Evolutionary conservation across 2,113 vertebrate genomes (phyloP).

Genomic region (Urocynchramus pylzowi): DNA sequence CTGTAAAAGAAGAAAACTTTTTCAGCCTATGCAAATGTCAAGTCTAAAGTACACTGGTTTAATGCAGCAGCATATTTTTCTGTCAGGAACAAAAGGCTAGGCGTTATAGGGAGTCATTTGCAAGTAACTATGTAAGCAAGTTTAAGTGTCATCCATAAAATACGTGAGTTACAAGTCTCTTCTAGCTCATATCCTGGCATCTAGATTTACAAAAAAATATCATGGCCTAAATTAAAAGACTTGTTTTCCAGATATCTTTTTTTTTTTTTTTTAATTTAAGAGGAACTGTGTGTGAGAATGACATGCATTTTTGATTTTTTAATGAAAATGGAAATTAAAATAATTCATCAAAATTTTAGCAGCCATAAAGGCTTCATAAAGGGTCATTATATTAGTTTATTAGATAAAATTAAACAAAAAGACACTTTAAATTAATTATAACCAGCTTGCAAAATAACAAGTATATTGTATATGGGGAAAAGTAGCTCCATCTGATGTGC

Average conservation of each 20-base stretch:
- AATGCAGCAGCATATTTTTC: background rate
- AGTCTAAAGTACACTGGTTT: background rate
- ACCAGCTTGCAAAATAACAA: constrained; percentile 68
- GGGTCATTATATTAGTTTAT: constrained; percentile 69
- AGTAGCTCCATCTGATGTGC: constrained; percentile 73
- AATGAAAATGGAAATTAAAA: constrained; percentile 39
- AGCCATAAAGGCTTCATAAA: constrained; percentile 60
- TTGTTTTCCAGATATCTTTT: background rate
- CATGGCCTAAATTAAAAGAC: background rate
- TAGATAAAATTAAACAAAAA: constrained; percentile 65
- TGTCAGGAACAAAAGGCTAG: background rate
- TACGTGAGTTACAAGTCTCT: background rate
- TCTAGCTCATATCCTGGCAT: background rate
- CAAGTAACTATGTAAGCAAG: background rate
- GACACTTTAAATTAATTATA: constrained; percentile 67
- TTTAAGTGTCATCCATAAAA: background rate
- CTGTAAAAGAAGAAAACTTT: background rate
- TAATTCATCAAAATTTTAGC: constrained; percentile 45
- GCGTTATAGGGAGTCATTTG: background rate
- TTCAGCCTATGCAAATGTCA: background rate
- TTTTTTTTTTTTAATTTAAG: background rate
- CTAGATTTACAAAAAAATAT: background rate
- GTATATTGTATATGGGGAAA: constrained; percentile 68
- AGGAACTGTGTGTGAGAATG: background rate
- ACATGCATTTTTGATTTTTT: constrained; percentile 16